Conservation (phyloP, 2,888 invertebrate species). For the Macrophya annulata region DNA sequence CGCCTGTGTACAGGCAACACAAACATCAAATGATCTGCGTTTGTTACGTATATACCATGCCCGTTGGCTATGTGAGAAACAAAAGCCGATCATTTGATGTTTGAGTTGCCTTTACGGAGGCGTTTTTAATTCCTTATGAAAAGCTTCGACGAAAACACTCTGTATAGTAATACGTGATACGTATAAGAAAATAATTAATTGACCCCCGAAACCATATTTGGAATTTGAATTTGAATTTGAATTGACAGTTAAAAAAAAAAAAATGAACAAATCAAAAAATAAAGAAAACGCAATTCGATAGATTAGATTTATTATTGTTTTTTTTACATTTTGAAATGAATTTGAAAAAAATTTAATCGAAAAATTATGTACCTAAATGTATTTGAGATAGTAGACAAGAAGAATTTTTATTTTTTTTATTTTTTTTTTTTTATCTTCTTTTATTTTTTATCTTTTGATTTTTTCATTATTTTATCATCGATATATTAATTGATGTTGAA, state of each 20-base stretch:
- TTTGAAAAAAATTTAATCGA: neutral
- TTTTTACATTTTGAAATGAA: neutral
- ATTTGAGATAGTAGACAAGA: too few relatives aligned
- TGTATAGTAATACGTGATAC: neutral
- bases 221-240: neutral
- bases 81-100: too few relatives aligned
- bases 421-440: neutral
- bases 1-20: too few relatives aligned
- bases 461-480: neutral
- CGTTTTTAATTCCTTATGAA: too few relatives aligned
- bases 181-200: neutral
- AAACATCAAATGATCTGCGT: too few relatives aligned
- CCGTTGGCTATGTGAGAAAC: too few relatives aligned
- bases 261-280: too few relatives aligned
- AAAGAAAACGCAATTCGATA: neutral
- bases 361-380: neutral
- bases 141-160: too few relatives aligned
- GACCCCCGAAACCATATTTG: neutral
- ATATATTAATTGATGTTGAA: neutral
- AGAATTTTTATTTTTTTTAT: neutral
- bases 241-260: neutral
- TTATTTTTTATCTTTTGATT: neutral
- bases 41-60: too few relatives aligned
- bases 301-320: too few relatives aligned
- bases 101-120: too few relatives aligned